Base-by-base conservation (phyloP, 2,888 invertebrate species). In the Monopis laevigella region DNA sequence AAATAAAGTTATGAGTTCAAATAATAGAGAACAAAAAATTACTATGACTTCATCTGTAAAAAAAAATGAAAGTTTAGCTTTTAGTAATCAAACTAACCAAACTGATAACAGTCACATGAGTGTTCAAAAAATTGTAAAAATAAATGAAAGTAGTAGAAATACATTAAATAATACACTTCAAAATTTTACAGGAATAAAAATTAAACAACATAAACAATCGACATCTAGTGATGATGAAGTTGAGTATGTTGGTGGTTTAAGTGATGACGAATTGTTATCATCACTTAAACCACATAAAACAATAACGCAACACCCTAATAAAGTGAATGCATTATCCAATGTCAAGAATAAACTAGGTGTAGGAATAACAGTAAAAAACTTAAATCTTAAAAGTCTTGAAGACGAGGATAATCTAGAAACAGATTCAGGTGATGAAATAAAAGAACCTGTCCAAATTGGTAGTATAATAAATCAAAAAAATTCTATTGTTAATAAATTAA, bases 171-270 rank as follows among this genome's bases (percentile, higher is more conserved):
- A n/a, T n/a, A 46, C 56, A 21, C 49, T 65, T 26, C 63, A 58
- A 53, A 58, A 54, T 18, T 45, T 66, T 42, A 63, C 61, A 52
- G 57, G 59, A 47, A 52, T 65, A 7, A 62, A 58, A 39, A 45
- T 67, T 10, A 69, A 63, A 52, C 32, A 32, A 8, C 16, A 32
- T 17, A 17, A 8, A 21, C 24, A 32, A 7, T 32, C 7, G 3
- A 30, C 17, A 14, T 32, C 32, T 2, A 32, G 32, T 14, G 32
- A 32, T 10, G 32, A 32, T 17, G 28, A 28, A 5, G 28, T 28
- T 8, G n/a, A n/a, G n/a, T n/a, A n/a, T n/a, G n/a, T n/a, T n/a
- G n/a, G n/a, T n/a, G n/a, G n/a, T n/a, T n/a, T n/a, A n/a, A n/a
- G n/a, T n/a, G n/a, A n/a, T n/a, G n/a, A n/a, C n/a, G n/a, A n/a